phyloP scores from a whole-genome alignment of 2,888 invertebrate species.

The Anarsia innoxiella region DNA sequence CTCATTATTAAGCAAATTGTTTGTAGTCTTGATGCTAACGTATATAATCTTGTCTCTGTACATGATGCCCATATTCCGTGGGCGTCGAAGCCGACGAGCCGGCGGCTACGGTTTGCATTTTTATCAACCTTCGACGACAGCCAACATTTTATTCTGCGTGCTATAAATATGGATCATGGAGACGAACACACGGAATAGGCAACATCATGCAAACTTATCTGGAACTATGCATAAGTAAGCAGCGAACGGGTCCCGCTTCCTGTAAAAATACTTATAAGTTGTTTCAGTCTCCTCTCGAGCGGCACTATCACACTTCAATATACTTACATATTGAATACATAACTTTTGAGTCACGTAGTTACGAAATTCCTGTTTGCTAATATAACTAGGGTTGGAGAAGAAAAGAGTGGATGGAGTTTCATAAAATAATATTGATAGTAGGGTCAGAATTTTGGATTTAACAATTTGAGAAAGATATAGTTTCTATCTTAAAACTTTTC shows the following conservation, averaged over 20 bases:
- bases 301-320: neutral
- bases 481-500: no score
- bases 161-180: conserved; percentile 67
- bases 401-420: no score
- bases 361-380: no score
- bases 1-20: conserved; percentile 28
- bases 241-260: conserved; percentile 38
- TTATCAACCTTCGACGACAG: conserved; percentile 66
- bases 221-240: conserved; percentile 68
- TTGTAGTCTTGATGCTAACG: conserved; percentile 23
- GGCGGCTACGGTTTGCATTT: conserved; percentile 68
- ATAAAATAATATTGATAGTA: no score
- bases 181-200: conserved; percentile 53
- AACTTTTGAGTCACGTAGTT: no score
- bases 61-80: conserved; percentile 53
- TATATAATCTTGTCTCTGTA: conserved; percentile 40
- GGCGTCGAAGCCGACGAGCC: conserved; percentile 47
- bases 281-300: conserved; percentile 2
- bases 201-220: conserved; percentile 66
- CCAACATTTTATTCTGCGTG: conserved; percentile 70
- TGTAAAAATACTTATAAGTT: conserved; percentile 9
- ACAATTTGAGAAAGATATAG: no score
- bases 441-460: no score
- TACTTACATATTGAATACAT: no score
- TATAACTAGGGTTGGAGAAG: no score